Base-by-base conservation (phyloP, 2,888 invertebrate species). In the Pteria penguin region DNA sequence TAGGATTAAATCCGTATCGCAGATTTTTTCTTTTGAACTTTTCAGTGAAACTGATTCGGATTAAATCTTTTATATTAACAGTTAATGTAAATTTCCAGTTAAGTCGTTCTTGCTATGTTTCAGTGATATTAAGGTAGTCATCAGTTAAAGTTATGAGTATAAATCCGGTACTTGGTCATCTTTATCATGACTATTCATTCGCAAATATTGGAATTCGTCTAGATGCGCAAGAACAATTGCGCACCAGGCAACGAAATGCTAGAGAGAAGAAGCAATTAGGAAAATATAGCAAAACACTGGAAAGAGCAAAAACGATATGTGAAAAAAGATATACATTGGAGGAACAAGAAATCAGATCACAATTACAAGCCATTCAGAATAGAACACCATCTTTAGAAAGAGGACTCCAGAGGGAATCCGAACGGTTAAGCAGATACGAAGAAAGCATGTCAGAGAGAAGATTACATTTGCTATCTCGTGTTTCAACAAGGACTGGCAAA, bases 181-280 rank as follows among this genome's bases (percentile, higher is more conserved):
- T 87, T 5, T 87, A 86, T 74, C 83, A 85, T 60, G 87, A 87
- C 61, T 60, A 72, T 5, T 79, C 58, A 54, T 82, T 85, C 26
- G 75, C 72, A 0, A 82, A 77, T 54, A 68, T 33, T 26, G 78
- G 58, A 36, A 81, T 80, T 0, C 74, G 75, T 1, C 73, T 87
- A n/a, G 86, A 86, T 31, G 86, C 82, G 11, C 81, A 83, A 61
- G 86, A 87, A 66, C 79, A 80, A 60, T 58, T 86, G 27, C 73
- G 72, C 61, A 86, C 86, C n/a, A 75, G 85, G 5, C 85, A 85
- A 78, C 78, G 83, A 18, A 86, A 87, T 70, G 84, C 83, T 5
- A 65, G 87, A 29, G 87, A 87, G 62, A 74, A 83, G 5, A 82
- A 82, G 71, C 70, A 81, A 52, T 63, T 87, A 18, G 80, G 76